phyloP scores from a whole-genome alignment of 2,113 vertebrate species.

The Arvicanthis niloticus region DNA sequence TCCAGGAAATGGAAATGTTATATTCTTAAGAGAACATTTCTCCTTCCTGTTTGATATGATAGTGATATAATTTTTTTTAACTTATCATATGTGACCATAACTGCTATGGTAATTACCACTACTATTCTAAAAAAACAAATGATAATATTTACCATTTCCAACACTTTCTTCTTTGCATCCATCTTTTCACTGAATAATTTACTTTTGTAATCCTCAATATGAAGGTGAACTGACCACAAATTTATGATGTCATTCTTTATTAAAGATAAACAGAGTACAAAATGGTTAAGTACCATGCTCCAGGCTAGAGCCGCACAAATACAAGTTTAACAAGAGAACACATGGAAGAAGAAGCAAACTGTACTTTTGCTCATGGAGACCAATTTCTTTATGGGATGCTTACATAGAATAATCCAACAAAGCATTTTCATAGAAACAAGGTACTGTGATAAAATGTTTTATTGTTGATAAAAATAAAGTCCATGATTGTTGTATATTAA shows the following conservation, averaged over 20 bases:
- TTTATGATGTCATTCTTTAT: neutral
- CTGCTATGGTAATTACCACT: no score
- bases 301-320: neutral
- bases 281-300: neutral
- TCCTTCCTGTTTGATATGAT: neutral
- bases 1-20: no score
- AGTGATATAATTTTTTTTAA: neutral
- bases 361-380: neutral
- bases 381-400: neutral
- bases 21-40: neutral
- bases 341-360: neutral
- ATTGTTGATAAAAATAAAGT: neutral
- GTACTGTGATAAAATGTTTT: neutral
- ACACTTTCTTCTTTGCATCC: neutral
- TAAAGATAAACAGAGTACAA: neutral
- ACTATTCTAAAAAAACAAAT: neutral
- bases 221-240: neutral
- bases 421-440: neutral
- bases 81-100: neutral
- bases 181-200: neutral
- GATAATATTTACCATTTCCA: neutral
- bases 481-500: neutral
- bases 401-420: neutral
- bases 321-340: neutral
- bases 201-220: neutral